Evolutionary conservation across 92 coral and sea anemone species (phyloP).

Genomic region (Zoanthus gigantus): DNA sequence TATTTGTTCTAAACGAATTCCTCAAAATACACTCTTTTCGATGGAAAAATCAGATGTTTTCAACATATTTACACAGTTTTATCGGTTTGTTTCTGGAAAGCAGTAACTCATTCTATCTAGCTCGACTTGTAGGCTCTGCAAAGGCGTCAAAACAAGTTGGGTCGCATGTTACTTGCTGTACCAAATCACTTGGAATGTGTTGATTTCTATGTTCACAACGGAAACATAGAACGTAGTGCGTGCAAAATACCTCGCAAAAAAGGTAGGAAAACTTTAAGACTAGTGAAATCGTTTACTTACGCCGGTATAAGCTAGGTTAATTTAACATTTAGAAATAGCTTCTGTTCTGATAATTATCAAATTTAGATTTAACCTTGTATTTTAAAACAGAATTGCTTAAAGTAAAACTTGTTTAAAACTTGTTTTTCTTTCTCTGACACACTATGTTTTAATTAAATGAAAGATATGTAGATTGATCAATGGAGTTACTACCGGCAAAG

Average conservation of each 20-base stretch:
- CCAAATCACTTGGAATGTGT: constrained; percentile 82
- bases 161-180: constrained; percentile 74
- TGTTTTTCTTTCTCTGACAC: no score
- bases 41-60: background rate
- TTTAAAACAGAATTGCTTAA: no score
- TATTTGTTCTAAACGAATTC: background rate
- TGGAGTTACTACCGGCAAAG: no score
- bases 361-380: no score
- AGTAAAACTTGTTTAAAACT: no score
- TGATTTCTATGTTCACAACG: constrained; percentile 73
- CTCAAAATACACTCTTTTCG: background rate
- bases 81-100: background rate
- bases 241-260: constrained; percentile 59
- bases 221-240: constrained; percentile 39
- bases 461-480: no score
- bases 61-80: background rate
- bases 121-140: constrained; percentile 66
- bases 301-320: no score
- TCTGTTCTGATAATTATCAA: no score
- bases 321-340: no score
- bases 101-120: background rate
- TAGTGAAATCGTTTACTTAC: no score
- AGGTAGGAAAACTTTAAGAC: constrained; percentile 43
- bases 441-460: no score
- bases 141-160: constrained; percentile 61